phyloP scores from a whole-genome alignment of 2,113 vertebrate species.

The Thalassoma bifasciatum region DNA sequence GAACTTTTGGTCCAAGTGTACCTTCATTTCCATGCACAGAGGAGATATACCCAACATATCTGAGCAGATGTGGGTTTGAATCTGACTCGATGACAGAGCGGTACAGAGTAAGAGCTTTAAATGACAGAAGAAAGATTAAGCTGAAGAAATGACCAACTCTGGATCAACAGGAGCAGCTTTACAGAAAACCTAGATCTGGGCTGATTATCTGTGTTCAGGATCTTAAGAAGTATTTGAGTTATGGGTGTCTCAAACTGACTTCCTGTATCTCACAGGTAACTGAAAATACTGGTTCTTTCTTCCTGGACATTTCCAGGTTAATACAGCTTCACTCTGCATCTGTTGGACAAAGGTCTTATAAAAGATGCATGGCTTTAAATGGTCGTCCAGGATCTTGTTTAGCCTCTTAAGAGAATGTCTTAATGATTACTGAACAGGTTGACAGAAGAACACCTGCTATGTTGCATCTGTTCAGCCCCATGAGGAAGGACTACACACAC shows the following conservation, averaged over 20 bases:
- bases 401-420: conserved; percentile 14
- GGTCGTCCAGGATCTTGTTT: conserved; percentile 54
- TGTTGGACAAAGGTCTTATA: conserved; percentile 43
- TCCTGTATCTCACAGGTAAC: neutral
- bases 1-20: too few species aligned
- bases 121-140: too few species aligned
- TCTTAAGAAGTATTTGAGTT: neutral
- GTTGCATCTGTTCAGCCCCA: neutral
- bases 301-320: neutral
- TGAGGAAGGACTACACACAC: neutral
- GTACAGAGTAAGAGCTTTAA: too few species aligned
- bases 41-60: too few species aligned
- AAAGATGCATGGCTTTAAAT: conserved; percentile 67
- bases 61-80: too few species aligned
- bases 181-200: too few species aligned
- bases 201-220: neutral
- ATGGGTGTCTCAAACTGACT: neutral
- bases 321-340: conserved; percentile 21
- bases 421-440: conserved; percentile 1
- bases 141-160: too few species aligned
- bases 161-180: too few species aligned
- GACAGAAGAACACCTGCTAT: conserved; percentile 12
- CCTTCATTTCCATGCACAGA: too few species aligned
- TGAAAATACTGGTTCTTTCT: neutral
- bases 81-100: too few species aligned